Percentiles rank a stretch among this genome's conserved stretches.
Conservation (phyloP, 2,113 vertebrate species). For the Sula dactylatra region DNA sequence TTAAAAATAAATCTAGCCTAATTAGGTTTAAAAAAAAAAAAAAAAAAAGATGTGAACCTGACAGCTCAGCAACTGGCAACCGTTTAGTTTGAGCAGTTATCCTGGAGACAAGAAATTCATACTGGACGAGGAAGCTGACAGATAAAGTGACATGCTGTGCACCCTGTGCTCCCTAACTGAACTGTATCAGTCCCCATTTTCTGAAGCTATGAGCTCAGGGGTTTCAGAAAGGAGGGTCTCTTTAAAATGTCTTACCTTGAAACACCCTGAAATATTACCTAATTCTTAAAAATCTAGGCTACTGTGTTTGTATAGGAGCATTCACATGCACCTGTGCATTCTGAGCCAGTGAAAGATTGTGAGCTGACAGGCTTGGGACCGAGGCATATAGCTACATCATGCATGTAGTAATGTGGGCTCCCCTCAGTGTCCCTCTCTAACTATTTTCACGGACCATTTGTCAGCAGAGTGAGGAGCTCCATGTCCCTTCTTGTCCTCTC, state of each 20-base stretch:
- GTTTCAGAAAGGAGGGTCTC: neutral
- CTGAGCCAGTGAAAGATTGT: neutral
- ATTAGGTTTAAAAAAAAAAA: neutral
- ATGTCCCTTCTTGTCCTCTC: neutral
- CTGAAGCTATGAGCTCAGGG: neutral
- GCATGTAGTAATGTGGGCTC: neutral
- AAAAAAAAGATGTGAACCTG: neutral
- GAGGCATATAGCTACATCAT: neutral
- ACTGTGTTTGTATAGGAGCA: neutral
- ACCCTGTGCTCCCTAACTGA: neutral
- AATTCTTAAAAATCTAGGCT: neutral
- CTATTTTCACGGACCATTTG: constrained; percentile 1
- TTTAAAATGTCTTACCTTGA: neutral
- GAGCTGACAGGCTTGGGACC: neutral
- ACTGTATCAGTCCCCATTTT: neutral
- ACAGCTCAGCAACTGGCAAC: neutral
- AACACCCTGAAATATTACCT: neutral
- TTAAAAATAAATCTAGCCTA: constrained; percentile 56
- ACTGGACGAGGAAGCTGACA: neutral
- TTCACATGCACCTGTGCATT: neutral
- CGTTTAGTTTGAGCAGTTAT: neutral
- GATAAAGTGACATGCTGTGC: neutral
- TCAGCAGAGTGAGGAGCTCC: neutral
- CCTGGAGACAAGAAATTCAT: neutral
- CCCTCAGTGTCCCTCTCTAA: neutral